phyloP scores from a whole-genome alignment of 1,140 invertebrate genomes.

The Drosophila arawakana region DNA sequence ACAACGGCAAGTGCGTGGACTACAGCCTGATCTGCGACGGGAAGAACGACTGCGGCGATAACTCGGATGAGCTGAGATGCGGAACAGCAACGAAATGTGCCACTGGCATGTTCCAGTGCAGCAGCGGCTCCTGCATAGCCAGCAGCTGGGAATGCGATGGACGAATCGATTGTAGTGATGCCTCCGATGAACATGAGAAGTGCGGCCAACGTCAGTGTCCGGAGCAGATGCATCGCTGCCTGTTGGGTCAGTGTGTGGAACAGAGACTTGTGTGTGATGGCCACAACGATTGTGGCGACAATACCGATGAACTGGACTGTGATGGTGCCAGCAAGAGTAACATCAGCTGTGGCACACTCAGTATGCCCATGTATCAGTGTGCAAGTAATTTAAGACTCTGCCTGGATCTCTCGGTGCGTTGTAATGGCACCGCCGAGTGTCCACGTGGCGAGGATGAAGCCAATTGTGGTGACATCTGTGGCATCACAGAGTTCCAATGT shows the following conservation, averaged over 20 bases:
- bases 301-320: slow-evolving; percentile 85
- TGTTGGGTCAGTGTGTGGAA: slow-evolving; percentile 85
- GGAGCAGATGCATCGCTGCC: slow-evolving; percentile 84
- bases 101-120: slow-evolving; percentile 85
- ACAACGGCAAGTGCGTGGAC: slow-evolving; percentile 91
- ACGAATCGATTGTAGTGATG: slow-evolving; percentile 88
- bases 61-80: slow-evolving; percentile 88
- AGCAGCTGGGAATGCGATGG: slow-evolving; percentile 91
- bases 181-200: slow-evolving; percentile 88
- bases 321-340: slow-evolving; percentile 39
- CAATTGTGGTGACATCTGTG: slow-evolving; percentile 85
- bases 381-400: slow-evolving; percentile 86
- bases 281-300: slow-evolving; percentile 86
- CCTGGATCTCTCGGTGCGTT: slow-evolving; percentile 84
- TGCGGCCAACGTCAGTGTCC: slow-evolving; percentile 85
- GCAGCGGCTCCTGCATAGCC: slow-evolving; percentile 89
- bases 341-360: slow-evolving; percentile 47
- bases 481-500: slow-evolving; percentile 86
- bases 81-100: slow-evolving; percentile 75
- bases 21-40: slow-evolving; percentile 88
- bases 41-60: slow-evolving; percentile 87
- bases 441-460: slow-evolving; percentile 88
- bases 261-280: slow-evolving; percentile 85
- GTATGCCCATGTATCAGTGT: slow-evolving; percentile 86
- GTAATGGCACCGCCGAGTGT: slow-evolving; percentile 90